Percentiles rank a stretch among this genome's conserved stretches.
Conservation (phyloP, 37 sponge, comb jelly and placozoan species). For the Mnemiopsis leidyi region DNA sequence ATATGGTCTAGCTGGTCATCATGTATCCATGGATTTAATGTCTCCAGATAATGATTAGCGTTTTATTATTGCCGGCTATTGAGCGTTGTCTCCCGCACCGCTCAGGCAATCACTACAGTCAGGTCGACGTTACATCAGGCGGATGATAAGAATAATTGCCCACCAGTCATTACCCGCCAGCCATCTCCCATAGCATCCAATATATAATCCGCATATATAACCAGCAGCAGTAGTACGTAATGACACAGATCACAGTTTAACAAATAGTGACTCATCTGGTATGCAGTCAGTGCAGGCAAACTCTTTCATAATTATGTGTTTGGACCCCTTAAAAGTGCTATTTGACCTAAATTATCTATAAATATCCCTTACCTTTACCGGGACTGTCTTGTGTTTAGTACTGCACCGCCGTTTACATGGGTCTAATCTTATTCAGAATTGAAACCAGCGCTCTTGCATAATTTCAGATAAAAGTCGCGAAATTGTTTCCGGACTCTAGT, state of each 20-base stretch:
- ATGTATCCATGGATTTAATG: constrained; percentile 15
- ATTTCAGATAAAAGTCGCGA: no score
- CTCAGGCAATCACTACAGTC: constrained; percentile 11
- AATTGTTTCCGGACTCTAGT: no score
- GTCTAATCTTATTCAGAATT: no score
- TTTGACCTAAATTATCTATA: not conserved
- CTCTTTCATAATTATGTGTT: not conserved
- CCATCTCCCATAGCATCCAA: not conserved
- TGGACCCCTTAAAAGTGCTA: not conserved
- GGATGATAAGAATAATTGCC: not conserved
- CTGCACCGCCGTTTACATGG: no score
- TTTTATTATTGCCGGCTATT: constrained; percentile 32
- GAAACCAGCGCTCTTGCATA: no score
- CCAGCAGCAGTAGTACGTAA: not conserved
- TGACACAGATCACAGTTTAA: not conserved
- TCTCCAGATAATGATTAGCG: constrained; percentile 19
- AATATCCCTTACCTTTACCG: not conserved
- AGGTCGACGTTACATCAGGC: not conserved
- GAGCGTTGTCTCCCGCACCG: not conserved
- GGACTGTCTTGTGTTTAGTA: no score
- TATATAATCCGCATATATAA: not conserved
- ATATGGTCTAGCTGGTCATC: not conserved
- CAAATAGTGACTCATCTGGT: not conserved
- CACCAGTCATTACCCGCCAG: not conserved
- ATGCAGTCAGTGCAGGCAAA: not conserved